Percentiles rank a stretch among this genome's conserved stretches.
These are phyloP conservation scores for Tribolium madens DNA, from an alignment of 1,140 invertebrate genomes.

Conservation along the genomic window DNA sequence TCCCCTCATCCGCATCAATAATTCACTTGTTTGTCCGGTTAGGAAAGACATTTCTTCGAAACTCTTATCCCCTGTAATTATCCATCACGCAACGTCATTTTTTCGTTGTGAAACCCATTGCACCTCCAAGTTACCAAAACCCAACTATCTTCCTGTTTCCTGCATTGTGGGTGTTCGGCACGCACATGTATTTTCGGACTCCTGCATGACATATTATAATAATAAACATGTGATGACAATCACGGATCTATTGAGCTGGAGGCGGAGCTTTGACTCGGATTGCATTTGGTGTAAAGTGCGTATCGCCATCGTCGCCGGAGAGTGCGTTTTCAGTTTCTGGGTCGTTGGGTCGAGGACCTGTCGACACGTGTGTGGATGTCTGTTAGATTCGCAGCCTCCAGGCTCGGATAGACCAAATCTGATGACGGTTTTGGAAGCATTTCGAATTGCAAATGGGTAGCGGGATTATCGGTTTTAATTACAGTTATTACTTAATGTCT, in stretches of 20 bases:
- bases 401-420: background rate
- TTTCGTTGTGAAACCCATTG: background rate
- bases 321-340: constrained; percentile 33
- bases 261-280: constrained; percentile 25
- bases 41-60: background rate
- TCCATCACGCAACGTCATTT: background rate
- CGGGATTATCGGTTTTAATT: background rate
- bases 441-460: background rate
- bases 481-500: background rate
- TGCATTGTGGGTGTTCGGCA: constrained; percentile 9
- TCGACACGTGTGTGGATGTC: constrained; percentile 37
- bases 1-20: background rate
- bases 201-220: background rate
- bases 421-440: background rate
- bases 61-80: background rate
- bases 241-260: constrained; percentile 30
- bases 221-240: constrained; percentile 42
- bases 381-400: constrained; percentile 13
- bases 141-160: constrained; percentile 18
- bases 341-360: constrained; percentile 43
- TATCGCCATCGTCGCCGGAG: background rate
- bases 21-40: background rate
- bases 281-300: constrained; percentile 33
- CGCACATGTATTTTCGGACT: constrained; percentile 1
- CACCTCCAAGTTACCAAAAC: background rate